phyloP scores from a whole-genome alignment of 2,113 vertebrate species.

The Ophiodon elongatus region DNA sequence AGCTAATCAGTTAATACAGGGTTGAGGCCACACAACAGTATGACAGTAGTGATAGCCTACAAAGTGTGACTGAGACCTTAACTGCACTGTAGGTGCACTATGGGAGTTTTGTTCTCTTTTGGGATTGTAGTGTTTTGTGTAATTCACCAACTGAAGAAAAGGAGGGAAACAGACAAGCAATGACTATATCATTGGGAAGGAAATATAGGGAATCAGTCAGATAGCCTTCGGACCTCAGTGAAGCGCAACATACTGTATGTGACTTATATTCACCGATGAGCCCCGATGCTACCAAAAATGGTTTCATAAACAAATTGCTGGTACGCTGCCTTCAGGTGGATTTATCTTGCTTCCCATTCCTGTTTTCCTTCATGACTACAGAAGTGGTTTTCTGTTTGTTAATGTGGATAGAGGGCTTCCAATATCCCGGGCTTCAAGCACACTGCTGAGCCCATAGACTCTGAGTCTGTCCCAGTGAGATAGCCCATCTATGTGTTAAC shows the following conservation, averaged over 20 bases:
- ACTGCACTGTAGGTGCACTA: not conserved
- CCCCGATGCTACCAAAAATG: constrained; percentile 2
- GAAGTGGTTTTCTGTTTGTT: constrained; percentile 63
- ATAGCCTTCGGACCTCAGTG: constrained; percentile 3
- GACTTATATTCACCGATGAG: not conserved
- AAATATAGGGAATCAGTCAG: not conserved
- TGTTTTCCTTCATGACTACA: constrained; percentile 55
- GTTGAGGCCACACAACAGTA: not conserved
- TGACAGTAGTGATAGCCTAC: not conserved
- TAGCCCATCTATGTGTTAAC: constrained; percentile 76
- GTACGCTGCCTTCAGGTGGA: constrained; percentile 39
- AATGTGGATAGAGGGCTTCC: constrained; percentile 54
- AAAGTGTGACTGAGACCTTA: not conserved
- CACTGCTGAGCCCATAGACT: constrained; percentile 58
- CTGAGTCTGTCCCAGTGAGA: constrained; percentile 65
- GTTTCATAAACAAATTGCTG: constrained; percentile 16
- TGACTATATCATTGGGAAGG: not conserved
- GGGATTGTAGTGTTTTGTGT: not conserved
- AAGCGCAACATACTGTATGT: not conserved
- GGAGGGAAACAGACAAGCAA: not conserved
- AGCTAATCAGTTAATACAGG: not conserved
- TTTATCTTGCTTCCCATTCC: constrained; percentile 11
- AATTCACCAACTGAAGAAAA: not conserved
- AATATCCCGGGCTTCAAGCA: constrained; percentile 57
- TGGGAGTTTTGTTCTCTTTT: not conserved